Base-by-base conservation (phyloP, 2,888 invertebrate species). In the Patella ulyssiponensis region DNA sequence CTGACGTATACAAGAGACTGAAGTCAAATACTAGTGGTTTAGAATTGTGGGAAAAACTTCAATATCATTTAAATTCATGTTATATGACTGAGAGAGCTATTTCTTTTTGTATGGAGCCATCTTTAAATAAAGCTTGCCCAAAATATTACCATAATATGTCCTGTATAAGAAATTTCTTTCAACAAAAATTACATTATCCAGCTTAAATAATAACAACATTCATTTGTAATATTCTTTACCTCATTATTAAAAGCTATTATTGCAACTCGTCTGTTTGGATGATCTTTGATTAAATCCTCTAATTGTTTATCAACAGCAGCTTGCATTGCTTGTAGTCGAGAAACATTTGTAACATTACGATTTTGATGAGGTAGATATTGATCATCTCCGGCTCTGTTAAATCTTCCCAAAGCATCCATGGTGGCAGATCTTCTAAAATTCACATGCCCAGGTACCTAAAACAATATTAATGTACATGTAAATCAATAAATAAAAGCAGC, bases 231-330 rank as follows among this genome's bases (percentile, higher is more conserved):
- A 9, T 44, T 44, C 9, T 44, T 17, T 73, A 91, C 90, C 83
- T 90, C 89, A 84, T 86, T 88, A 79, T 86, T 89, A 79, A 91
- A 91, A 4, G 88, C 86, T 51, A 91, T 84, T 7, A 91, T 83
- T 5, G 87, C 89, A n/a, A 90, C 89, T 73, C 89, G 77, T 76
- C 90, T 84, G 78, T 89, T 85, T 1, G 91, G 90, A 69, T 86
- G 85, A n/a, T 88, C 85, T 56, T 85, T 86, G 9, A 80, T 79
- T 86, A 91, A 87, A 69, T 88, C 87, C 69, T 84, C 84, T 56
- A 91, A 81, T 83, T 91, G 91, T 77, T 89, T 87, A 78, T 90
- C 90, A 23, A 91, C 90, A 4, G 91, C 91, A 7, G 90, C 90
- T 83, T 91, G 90, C 44, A 90, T 89, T 15, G 88, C 87, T 82